Conservation (phyloP, 1,140 invertebrate species). For the Eupristina koningsbergeri region DNA sequence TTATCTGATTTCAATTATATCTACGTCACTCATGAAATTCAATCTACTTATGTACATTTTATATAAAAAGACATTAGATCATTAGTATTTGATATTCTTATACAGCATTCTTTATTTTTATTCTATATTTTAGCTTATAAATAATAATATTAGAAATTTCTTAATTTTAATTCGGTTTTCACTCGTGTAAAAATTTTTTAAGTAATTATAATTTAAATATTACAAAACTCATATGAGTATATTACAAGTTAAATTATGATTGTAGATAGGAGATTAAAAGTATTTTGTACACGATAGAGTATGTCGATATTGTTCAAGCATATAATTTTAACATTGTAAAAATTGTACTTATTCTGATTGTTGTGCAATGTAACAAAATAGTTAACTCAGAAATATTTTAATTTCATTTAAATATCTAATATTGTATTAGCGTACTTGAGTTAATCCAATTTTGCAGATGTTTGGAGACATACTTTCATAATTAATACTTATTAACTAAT, state of each 20-base stretch:
- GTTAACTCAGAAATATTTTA: background rate
- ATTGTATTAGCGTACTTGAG: no score
- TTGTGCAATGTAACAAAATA: background rate
- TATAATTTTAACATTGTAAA: background rate
- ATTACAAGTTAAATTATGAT: conserved; percentile 3
- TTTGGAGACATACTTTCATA: background rate
- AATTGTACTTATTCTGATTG: background rate
- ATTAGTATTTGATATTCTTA: no score
- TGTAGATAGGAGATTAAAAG: background rate
- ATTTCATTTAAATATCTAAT: background rate
- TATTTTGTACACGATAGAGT: background rate
- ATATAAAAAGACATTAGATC: no score
- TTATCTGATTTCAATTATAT: no score
- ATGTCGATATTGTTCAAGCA: background rate
- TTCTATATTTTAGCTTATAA: no score
- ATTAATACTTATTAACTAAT: background rate
- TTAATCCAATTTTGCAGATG: background rate
- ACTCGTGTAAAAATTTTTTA: no score
- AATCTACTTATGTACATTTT: no score
- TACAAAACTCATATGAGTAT: background rate
- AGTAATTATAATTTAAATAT: background rate
- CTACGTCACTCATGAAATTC: no score
- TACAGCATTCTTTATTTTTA: no score
- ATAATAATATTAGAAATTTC: no score
- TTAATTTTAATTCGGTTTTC: no score